Conservation (phyloP, 2,888 invertebrate genomes). For the Pachycephus smyrnensis region DNA sequence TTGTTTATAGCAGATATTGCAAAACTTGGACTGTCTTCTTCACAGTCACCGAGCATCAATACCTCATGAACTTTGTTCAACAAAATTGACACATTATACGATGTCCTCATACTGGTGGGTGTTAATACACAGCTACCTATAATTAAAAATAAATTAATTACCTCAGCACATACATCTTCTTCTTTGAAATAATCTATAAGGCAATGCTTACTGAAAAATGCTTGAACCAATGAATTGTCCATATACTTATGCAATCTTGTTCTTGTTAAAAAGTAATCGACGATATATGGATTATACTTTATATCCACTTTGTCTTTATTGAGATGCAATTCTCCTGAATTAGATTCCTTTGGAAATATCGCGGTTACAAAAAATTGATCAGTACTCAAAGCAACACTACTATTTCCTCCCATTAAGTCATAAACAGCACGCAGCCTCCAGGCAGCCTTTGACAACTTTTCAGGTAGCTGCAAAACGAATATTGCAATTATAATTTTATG, state of each 20-base stretch:
- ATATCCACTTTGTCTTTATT: slow-evolving; percentile 47
- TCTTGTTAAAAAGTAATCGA: slow-evolving; percentile 53
- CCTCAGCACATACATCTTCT: neutral
- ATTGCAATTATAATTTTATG: slow-evolving; percentile 10
- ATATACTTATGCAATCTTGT: slow-evolving; percentile 59
- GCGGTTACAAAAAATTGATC: slow-evolving; percentile 47
- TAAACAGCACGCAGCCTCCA: slow-evolving; percentile 52
- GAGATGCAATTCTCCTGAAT: slow-evolving; percentile 44
- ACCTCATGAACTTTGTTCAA: slow-evolving; percentile 46
- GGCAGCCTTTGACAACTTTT: slow-evolving; percentile 40
- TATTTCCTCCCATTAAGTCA: slow-evolving; percentile 53
- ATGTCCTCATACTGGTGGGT: slow-evolving; percentile 44
- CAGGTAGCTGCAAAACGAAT: slow-evolving; percentile 47
- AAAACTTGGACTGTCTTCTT: slow-evolving; percentile 56
- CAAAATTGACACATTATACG: slow-evolving; percentile 47
- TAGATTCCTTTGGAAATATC: slow-evolving; percentile 52
- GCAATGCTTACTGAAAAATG: slow-evolving; percentile 51
- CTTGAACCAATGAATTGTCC: slow-evolving; percentile 47
- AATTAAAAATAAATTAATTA: neutral
- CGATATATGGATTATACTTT: slow-evolving; percentile 45
- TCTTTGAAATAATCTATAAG: neutral
- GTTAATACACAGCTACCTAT: slow-evolving; percentile 56
- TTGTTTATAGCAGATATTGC: slow-evolving; percentile 48
- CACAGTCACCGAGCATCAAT: slow-evolving; percentile 57
- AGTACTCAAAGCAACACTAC: slow-evolving; percentile 31